Percentiles rank a stretch among this genome's conserved stretches.
phyloP scores from a whole-genome alignment of 2,888 invertebrate species.

The Alcis repandata region DNA sequence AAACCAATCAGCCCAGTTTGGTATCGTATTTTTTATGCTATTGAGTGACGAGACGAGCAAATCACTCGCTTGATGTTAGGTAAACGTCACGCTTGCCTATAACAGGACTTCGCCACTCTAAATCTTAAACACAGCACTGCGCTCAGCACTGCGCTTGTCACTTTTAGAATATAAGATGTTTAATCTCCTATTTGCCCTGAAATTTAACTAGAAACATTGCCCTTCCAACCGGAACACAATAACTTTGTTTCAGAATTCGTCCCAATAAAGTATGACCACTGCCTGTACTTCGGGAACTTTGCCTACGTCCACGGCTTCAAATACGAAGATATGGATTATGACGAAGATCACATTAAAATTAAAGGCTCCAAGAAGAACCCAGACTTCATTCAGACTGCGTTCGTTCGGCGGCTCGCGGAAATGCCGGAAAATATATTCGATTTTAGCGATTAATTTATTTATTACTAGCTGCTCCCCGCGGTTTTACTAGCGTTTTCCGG shows the following conservation, averaged over 20 bases:
- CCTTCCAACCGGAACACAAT: too few relatives aligned
- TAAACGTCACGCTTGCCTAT: too few relatives aligned
- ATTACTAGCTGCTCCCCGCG: too few relatives aligned
- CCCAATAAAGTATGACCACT: constrained; percentile 69
- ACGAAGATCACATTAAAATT: constrained; percentile 64
- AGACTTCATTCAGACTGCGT: constrained; percentile 63
- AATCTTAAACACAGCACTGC: too few relatives aligned
- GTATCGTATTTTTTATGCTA: too few relatives aligned
- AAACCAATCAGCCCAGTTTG: too few relatives aligned
- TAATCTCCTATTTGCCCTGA: too few relatives aligned
- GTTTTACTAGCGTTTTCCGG: too few relatives aligned
- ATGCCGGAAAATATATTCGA: constrained; percentile 34
- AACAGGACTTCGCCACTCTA: too few relatives aligned
- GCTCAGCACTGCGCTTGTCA: too few relatives aligned
- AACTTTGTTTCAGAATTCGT: constrained; percentile 58
- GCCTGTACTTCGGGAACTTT: constrained; percentile 78
- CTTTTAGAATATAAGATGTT: too few relatives aligned
- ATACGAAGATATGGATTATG: constrained; percentile 74
- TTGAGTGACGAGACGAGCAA: background rate
- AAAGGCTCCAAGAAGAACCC: constrained; percentile 69
- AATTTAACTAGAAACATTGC: too few relatives aligned
- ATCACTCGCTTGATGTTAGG: background rate
- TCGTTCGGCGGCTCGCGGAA: constrained; percentile 48
- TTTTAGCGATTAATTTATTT: constrained; percentile 17
- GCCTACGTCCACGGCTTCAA: constrained; percentile 78